phyloP scores from a whole-genome alignment of 2,797 vertebrate genomes.

The Pampus argenteus region DNA sequence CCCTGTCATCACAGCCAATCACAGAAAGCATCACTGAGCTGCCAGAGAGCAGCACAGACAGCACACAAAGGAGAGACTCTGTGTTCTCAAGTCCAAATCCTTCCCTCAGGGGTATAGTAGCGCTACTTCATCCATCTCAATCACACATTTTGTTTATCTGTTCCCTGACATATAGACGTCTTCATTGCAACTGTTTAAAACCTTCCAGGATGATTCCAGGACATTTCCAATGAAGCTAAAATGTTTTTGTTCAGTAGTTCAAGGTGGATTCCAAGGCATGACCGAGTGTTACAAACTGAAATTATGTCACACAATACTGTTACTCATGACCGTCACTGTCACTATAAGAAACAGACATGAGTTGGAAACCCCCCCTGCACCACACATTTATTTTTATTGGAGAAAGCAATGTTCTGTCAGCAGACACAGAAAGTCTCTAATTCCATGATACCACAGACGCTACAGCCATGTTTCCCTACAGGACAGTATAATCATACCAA shows the following conservation, averaged over 20 bases:
- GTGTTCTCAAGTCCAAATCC: not conserved
- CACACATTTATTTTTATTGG: too few relatives aligned
- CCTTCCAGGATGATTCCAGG: too few relatives aligned
- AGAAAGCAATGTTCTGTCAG: not conserved
- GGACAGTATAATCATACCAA: not conserved
- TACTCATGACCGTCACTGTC: too few relatives aligned
- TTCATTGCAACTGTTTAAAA: not conserved
- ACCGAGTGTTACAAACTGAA: too few relatives aligned
- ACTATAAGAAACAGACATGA: too few relatives aligned
- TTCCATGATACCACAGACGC: not conserved
- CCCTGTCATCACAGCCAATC: constrained; percentile 50
- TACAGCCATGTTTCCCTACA: not conserved
- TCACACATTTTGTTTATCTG: not conserved
- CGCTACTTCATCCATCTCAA: not conserved
- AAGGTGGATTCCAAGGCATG: too few relatives aligned
- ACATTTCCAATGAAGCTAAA: not conserved
- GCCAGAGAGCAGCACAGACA: constrained; percentile 2
- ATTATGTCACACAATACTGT: too few relatives aligned
- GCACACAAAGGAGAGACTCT: constrained; percentile 1
- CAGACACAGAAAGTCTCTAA: not conserved
- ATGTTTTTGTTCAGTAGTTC: not conserved
- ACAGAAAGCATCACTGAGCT: constrained; percentile 11
- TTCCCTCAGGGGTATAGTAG: too few relatives aligned
- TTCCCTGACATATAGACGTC: not conserved
- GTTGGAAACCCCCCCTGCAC: too few relatives aligned